Base-by-base conservation (phyloP, 2,797 vertebrate genomes). In the Lacerta bilineata region DNA sequence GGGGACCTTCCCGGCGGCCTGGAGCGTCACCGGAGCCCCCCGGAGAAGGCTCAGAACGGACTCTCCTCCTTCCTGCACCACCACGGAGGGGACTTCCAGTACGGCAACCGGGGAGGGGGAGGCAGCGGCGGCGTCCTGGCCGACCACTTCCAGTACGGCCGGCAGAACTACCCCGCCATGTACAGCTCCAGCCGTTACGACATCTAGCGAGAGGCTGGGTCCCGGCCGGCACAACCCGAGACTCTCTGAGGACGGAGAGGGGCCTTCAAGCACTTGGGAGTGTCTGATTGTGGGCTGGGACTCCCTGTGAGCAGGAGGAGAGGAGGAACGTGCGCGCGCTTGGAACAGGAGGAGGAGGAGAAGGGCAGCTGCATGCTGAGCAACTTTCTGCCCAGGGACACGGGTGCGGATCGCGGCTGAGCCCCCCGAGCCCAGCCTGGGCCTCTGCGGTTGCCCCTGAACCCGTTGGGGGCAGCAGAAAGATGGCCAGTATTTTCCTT, bases 121-220 rank as follows among this genome's bases (percentile, higher is more conserved):
- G 97, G 95, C 1, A 92, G 95, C 88, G 97, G 95, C 1, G 92
- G 95, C 1, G 92, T 98, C 86, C 95, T 99, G 39, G 97, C 97
- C 15, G 99, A 99, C 87, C 98, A 99, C 93, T 98, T 98, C 94
- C 98, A 99, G 96, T 98, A 99, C 89, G 96, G 93, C 93, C 96
- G 98, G 55, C 98, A 98, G 94, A 92, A 93, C 95, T 97, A 98
- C 90, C 98, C 98, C 1, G 76, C 96, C 29, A 90, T 97, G 80
- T 96, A 98, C 93, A 95, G 88, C 93, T 89, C 96, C 92, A 98
- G 97, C 33, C 98, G 98, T 71, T 99, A 98, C 13, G 98, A 99
- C 71, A 97, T 99, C 89, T 99, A 98, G 41, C 8, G 2, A 18
- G 7, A 11, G 61, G 27, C 50, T 17, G 4, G 1, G 50, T 43